phyloP scores from a whole-genome alignment of 2,888 invertebrate genomes.

The Miltochrista miniata region DNA sequence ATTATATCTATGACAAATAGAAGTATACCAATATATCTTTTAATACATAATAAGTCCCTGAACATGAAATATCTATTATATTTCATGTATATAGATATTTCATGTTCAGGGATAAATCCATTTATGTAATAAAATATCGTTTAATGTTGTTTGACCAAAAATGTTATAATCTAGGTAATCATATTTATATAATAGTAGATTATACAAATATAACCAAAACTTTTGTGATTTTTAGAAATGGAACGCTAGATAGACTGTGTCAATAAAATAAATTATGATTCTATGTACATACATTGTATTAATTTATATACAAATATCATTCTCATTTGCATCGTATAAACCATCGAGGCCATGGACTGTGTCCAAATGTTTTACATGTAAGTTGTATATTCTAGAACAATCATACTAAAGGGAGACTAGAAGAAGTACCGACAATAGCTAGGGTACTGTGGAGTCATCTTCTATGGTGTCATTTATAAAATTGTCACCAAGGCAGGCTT shows the following conservation, averaged over 20 bases:
- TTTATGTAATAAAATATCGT: conserved; percentile 13
- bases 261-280: conserved; percentile 36
- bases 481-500: no score
- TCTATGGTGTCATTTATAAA: no score
- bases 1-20: background rate
- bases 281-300: conserved; percentile 14
- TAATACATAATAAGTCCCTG: conserved; percentile 6
- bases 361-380: no score
- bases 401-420: no score
- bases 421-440: no score
- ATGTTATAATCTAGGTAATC: background rate
- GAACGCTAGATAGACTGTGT: conserved; percentile 28
- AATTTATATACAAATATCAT: background rate
- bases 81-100: no score
- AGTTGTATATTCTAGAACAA: no score
- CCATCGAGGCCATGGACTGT: no score
- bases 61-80: conserved; percentile 5
- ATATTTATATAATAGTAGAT: conserved; percentile 1
- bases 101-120: no score
- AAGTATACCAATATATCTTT: conserved; percentile 6
- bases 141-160: no score
- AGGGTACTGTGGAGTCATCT: no score
- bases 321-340: no score
- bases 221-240: conserved; percentile 20
- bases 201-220: conserved; percentile 13